Conservation (phyloP, 2,113 vertebrate species). For the Semicossyphus pulcher region DNA sequence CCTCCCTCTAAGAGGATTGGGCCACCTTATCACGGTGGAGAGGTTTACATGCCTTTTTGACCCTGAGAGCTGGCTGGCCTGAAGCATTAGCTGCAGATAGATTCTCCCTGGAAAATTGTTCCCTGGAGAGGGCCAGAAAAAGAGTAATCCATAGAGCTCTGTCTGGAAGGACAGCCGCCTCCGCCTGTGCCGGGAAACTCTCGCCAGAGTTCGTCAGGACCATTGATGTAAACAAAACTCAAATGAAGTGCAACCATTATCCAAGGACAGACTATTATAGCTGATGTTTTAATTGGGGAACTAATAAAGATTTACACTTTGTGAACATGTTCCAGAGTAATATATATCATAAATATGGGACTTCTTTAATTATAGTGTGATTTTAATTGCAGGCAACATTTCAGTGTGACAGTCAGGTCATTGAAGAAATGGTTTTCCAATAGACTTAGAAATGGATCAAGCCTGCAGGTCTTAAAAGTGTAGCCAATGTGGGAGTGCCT, state of each 20-base stretch:
- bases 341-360: background rate
- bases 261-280: background rate
- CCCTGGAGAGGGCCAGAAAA: background rate
- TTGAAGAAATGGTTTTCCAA: background rate
- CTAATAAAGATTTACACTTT: background rate
- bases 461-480: too few relatives aligned
- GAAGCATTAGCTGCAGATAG: slow-evolving; percentile 1
- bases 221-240: background rate
- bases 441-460: too few relatives aligned
- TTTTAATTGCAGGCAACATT: background rate
- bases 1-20: background rate
- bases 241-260: background rate
- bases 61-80: slow-evolving; percentile 1
- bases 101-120: slow-evolving; percentile 16
- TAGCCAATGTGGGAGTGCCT: too few relatives aligned
- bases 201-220: too few relatives aligned
- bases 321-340: too few relatives aligned
- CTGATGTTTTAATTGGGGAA: background rate
- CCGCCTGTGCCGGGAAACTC: too few relatives aligned
- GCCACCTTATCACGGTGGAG: background rate
- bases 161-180: background rate
- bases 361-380: background rate
- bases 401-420: background rate
- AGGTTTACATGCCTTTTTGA: slow-evolving; percentile 15
- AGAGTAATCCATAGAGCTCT: background rate